These are phyloP conservation scores for Pelecanoides urinatrix DNA, from an alignment of 2,113 vertebrate species.

Conservation along the genomic window DNA sequence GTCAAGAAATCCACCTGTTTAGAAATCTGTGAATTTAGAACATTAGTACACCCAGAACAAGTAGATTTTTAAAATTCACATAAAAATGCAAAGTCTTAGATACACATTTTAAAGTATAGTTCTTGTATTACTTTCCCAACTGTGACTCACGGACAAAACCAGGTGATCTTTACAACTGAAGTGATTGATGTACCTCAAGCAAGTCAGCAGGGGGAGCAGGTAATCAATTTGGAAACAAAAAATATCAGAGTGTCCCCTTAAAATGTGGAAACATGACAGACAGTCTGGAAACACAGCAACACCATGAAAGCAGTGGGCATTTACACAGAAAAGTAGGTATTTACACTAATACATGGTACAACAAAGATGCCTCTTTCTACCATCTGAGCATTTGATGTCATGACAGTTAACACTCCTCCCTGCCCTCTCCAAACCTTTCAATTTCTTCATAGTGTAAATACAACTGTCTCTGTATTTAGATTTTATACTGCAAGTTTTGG, in stretches of 20 bases:
- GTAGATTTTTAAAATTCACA: not conserved
- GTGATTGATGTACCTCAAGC: not conserved
- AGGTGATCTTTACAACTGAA: not conserved
- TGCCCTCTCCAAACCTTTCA: not conserved
- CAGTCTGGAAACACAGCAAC: not conserved
- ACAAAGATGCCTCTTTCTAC: not conserved
- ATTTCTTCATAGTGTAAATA: not conserved
- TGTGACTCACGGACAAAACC: not conserved
- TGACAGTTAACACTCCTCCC: not conserved
- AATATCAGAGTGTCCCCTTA: not conserved
- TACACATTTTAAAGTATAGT: not conserved
- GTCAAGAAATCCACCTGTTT: not conserved
- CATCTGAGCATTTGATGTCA: not conserved
- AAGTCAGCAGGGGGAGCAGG: conserved; percentile 56
- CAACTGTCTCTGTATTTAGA: not conserved
- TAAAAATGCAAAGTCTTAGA: not conserved
- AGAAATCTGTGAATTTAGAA: not conserved
- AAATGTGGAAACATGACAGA: not conserved
- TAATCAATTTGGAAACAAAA: not conserved
- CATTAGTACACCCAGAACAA: not conserved
- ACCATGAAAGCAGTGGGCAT: not conserved
- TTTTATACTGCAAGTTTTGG: not conserved
- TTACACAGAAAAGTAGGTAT: not conserved
- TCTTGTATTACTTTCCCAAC: not conserved
- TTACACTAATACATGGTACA: not conserved